Evolutionary conservation across 2,797 vertebrate genomes (phyloP).

Genomic region (Chelidonichthys spinosus): DNA sequence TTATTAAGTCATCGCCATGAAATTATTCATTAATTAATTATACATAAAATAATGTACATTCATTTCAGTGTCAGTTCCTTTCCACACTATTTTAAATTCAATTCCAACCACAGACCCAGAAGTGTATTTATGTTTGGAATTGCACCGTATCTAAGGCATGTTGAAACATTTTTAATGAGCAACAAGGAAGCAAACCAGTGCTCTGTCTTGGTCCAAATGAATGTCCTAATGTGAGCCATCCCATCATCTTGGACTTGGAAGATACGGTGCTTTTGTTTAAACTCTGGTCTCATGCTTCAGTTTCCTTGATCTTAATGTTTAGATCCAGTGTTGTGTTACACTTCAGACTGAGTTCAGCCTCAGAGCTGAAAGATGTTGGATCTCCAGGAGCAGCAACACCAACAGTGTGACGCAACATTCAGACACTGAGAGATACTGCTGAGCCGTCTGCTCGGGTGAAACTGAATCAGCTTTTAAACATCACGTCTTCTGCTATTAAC

Average conservation of each 20-base stretch:
- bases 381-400: constrained; percentile 3
- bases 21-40: neutral
- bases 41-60: neutral
- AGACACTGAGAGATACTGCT: constrained; percentile 12
- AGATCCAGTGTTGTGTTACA: neutral
- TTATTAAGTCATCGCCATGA: too few species aligned
- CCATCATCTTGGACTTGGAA: neutral
- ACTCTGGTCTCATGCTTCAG: neutral
- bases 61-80: neutral
- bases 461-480: neutral
- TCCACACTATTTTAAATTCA: too few species aligned
- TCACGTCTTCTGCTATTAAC: neutral
- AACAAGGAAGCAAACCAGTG: neutral
- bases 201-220: too few species aligned
- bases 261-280: neutral
- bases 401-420: constrained; percentile 43
- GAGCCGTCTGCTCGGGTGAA: too few species aligned
- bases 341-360: neutral
- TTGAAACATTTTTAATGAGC: neutral
- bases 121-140: neutral
- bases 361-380: neutral
- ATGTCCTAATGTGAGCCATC: neutral
- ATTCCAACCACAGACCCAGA: neutral
- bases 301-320: neutral
- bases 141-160: neutral